Evolutionary conservation across 2,113 vertebrate species (phyloP).

Genomic region (Hippocampus barbouri): DNA sequence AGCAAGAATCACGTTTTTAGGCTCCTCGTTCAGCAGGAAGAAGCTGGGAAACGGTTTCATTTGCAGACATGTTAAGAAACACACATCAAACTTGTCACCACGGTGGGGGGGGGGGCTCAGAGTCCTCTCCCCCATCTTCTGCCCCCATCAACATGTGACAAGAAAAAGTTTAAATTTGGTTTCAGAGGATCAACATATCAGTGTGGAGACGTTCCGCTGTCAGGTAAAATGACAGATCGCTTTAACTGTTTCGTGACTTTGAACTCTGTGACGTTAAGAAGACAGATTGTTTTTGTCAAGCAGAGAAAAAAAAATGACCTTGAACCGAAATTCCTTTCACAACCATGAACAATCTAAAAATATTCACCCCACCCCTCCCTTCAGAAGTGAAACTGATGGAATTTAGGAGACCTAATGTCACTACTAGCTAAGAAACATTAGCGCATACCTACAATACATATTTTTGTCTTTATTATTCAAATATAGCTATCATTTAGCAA

Average conservation of each 20-base stretch:
- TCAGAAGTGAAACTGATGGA: slow-evolving; percentile 65
- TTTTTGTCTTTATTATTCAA: slow-evolving; percentile 65
- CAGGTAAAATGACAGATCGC: slow-evolving; percentile 64
- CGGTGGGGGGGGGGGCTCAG: slow-evolving; percentile 26
- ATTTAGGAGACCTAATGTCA: slow-evolving; percentile 69
- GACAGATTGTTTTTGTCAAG: slow-evolving; percentile 74
- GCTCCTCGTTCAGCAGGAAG: not conserved
- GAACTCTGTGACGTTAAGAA: slow-evolving; percentile 68
- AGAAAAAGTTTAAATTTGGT: slow-evolving; percentile 68
- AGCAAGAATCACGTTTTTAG: not conserved
- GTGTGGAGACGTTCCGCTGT: slow-evolving; percentile 60
- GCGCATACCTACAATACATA: slow-evolving; percentile 63
- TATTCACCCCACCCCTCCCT: slow-evolving; percentile 47
- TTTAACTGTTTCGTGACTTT: slow-evolving; percentile 69
- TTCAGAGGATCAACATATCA: slow-evolving; percentile 71
- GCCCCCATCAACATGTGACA: slow-evolving; percentile 49
- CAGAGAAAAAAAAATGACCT: slow-evolving; percentile 57
- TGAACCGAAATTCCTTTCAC: slow-evolving; percentile 54
- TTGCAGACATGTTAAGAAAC: not conserved
- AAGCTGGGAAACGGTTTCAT: not conserved
- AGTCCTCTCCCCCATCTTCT: slow-evolving; percentile 28
- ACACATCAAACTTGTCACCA: slow-evolving; percentile 59
- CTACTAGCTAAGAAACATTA: slow-evolving; percentile 56
- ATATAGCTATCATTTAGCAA: slow-evolving; percentile 63
- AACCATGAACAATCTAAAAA: slow-evolving; percentile 61